Percentiles rank a stretch among this genome's conserved stretches.
phyloP scores from a whole-genome alignment of 1,140 invertebrate species.

The Drosophila pachea region DNA sequence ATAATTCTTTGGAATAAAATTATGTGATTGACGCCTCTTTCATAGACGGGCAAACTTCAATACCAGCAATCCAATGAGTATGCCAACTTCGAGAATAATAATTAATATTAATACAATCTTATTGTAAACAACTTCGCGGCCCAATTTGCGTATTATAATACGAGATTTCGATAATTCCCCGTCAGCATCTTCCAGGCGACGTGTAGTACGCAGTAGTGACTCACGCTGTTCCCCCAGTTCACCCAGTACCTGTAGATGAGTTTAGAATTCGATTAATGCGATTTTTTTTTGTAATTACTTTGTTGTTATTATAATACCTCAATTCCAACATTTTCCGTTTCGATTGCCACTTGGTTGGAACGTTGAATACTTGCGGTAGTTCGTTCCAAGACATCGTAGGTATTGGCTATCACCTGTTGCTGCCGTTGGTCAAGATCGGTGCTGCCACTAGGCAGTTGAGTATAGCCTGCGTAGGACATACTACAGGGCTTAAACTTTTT shows the following conservation, averaged over 20 bases:
- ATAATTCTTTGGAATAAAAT: slow-evolving; percentile 47
- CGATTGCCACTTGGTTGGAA: slow-evolving; percentile 86
- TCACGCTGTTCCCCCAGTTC: slow-evolving; percentile 80
- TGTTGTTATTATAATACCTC: slow-evolving; percentile 81
- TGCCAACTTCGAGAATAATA: slow-evolving; percentile 79
- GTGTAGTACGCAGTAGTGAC: slow-evolving; percentile 79
- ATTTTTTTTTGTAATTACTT: background rate
- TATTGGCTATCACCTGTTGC: slow-evolving; percentile 54
- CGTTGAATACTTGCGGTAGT: slow-evolving; percentile 75
- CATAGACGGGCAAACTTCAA: slow-evolving; percentile 62
- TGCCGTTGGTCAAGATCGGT: slow-evolving; percentile 48
- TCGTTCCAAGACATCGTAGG: slow-evolving; percentile 61
- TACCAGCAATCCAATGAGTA: slow-evolving; percentile 62
- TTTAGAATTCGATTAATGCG: background rate
- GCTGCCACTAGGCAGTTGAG: slow-evolving; percentile 58
- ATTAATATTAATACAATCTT: slow-evolving; percentile 79
- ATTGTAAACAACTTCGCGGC: slow-evolving; percentile 80
- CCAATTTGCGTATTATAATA: slow-evolving; percentile 76
- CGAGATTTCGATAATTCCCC: slow-evolving; percentile 78
- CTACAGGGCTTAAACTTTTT: background rate
- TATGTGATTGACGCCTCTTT: background rate
- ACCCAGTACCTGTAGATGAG: slow-evolving; percentile 57
- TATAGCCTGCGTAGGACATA: slow-evolving; percentile 59
- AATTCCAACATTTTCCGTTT: slow-evolving; percentile 88
- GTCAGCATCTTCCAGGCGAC: slow-evolving; percentile 79